A percentile compares a stretch with the other conserved stretches of the same genome.
These are phyloP conservation scores for Calameuta pallipes DNA, from an alignment of 2,888 invertebrate genomes.

Conservation along the genomic window DNA sequence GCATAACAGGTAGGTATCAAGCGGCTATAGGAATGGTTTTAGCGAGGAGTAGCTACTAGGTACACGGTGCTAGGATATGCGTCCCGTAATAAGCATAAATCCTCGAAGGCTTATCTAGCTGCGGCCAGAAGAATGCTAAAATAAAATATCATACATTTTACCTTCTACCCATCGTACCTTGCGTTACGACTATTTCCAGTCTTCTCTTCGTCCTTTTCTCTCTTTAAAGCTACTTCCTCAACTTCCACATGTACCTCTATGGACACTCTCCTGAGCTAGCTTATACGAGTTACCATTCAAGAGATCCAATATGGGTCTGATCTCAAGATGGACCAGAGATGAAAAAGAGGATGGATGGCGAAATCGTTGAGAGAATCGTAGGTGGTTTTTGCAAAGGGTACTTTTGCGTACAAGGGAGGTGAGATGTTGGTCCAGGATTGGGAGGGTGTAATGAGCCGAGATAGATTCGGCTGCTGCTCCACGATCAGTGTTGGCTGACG, in stretches of 20 bases:
- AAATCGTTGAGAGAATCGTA: constrained; percentile 18
- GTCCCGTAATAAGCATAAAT: constrained; percentile 65
- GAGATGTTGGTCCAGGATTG: constrained; percentile 50
- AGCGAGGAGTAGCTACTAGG: constrained; percentile 43
- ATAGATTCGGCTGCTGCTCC: constrained; percentile 41
- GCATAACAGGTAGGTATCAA: constrained; percentile 19
- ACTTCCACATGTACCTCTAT: not conserved
- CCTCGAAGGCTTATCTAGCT: constrained; percentile 64
- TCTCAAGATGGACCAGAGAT: not conserved
- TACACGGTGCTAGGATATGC: constrained; percentile 14
- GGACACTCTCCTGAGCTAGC: not conserved
- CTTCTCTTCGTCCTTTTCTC: not conserved
- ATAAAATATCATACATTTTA: constrained; percentile 65
- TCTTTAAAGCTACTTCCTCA: not conserved
- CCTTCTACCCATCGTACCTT: constrained; percentile 47
- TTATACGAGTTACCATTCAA: not conserved
- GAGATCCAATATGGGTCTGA: not conserved
- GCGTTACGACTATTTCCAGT: not conserved
- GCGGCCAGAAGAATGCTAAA: constrained; percentile 64
- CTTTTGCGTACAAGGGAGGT: constrained; percentile 39
- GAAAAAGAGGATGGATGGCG: constrained; percentile 17
- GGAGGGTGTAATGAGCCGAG: constrained; percentile 59
- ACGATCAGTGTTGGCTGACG: constrained; percentile 5
- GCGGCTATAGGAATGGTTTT: constrained; percentile 47
- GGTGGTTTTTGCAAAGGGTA: constrained; percentile 39